Conservation (phyloP, 2,888 invertebrate genomes). For the Crocallis elinguaria region DNA sequence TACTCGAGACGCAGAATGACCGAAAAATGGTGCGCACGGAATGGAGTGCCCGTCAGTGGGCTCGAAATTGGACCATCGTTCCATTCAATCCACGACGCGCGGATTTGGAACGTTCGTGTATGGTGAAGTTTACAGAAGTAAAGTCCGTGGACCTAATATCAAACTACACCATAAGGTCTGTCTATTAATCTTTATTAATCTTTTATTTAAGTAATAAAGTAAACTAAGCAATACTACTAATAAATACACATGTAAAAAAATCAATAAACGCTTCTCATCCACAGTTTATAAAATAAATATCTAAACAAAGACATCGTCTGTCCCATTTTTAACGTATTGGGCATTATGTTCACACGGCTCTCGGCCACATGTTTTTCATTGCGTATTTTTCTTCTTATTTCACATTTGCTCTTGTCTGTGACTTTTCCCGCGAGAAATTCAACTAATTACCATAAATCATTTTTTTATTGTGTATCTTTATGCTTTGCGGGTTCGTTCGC, state of each 20-base stretch:
- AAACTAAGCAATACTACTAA: neutral
- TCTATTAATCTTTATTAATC: no score
- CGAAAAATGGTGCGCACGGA: no score
- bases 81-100: no score
- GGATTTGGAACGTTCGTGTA: no score
- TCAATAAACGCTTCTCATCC: neutral
- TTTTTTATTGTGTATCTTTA: no score
- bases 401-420: slow-evolving; percentile 38
- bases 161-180: no score
- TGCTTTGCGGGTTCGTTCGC: no score
- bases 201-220: neutral
- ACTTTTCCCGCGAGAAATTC: slow-evolving; percentile 9
- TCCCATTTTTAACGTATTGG: slow-evolving; percentile 65
- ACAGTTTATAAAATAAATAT: slow-evolving; percentile 11
- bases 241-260: neutral
- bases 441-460: slow-evolving; percentile 24
- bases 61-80: no score
- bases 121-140: no score
- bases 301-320: slow-evolving; percentile 38
- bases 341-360: slow-evolving; percentile 77
- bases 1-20: no score
- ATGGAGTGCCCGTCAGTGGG: no score
- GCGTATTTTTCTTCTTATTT: slow-evolving; percentile 73
- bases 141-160: no score
- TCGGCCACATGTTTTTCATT: slow-evolving; percentile 77